Base-by-base conservation (phyloP, 2,113 vertebrate genomes). In the Corythoichthys haematopterus region DNA sequence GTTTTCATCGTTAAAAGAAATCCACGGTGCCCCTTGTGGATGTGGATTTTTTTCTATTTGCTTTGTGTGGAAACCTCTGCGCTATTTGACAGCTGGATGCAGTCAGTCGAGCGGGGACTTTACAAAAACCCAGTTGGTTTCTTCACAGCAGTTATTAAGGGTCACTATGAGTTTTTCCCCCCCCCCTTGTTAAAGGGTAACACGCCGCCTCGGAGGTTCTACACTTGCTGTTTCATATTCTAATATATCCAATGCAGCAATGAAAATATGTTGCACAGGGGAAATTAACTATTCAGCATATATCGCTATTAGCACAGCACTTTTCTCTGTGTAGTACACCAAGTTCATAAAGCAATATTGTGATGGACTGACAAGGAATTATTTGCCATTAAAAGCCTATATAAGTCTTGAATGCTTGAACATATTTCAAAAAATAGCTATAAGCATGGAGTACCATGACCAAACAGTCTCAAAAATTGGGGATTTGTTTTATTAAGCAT, bases 71-170 rank as follows among this genome's bases (percentile, higher is more conserved):
- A 28, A 78, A 68, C 70, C 3, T 33, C 20, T 72, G 67, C 70
- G 57, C 43, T 38, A 15, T 80, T 46, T 78, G 65, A 74, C 66
- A 76, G 47, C 52, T 51, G 52, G 33, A 74, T 56, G 48, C 63
- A 66, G 60, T 69, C 80, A 58, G 28, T 70, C 13, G n/a, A 64
- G 46, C 61, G 50, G 0, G 65, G 50, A n/a, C 63, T 52, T 57
- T 64, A 70, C 67, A 79, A 68, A 7, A 52, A 62, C 53, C 45
- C 48, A 38, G 67, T 14, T 68, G 65, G 68, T 69, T 65, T 70
- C 61, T 71, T 64, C 58, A 72, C 33, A 51, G 36, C 12, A 11
- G 55, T n/a, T 15, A 43, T 77, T 66, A 62, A 28, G 37, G 68
- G 71, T 64, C 68, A 67, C 58, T 40, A 20, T 40, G 15, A 40